Conservation (phyloP, 2,888 invertebrate genomes). For the Phanerotoma sp. region DNA sequence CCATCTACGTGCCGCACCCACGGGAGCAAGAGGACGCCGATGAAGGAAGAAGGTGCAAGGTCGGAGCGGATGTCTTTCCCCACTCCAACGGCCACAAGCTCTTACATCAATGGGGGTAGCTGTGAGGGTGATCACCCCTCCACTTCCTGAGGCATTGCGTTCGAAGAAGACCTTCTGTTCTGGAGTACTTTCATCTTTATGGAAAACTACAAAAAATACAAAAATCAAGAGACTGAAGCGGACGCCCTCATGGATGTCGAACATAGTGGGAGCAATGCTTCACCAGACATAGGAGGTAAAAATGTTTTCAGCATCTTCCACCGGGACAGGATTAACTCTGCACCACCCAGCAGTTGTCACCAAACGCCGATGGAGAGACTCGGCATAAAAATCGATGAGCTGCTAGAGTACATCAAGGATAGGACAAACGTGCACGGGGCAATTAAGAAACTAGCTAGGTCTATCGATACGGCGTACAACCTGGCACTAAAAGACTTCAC, state of each 20-base stretch:
- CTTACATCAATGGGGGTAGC: constrained; percentile 13
- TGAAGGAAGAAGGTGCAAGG: constrained; percentile 17
- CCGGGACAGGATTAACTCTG: not conserved
- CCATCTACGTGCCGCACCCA: constrained; percentile 21
- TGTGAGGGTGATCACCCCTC: constrained; percentile 18
- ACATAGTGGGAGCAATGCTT: not conserved
- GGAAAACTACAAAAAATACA: not conserved
- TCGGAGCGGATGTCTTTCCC: not conserved
- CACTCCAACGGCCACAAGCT: constrained; percentile 5
- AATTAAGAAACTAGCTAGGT: too few relatives aligned
- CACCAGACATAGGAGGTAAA: not conserved
- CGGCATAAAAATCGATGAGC: not conserved
- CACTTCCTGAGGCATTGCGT: constrained; percentile 15
- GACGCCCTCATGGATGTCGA: not conserved
- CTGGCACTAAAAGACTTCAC: too few relatives aligned
- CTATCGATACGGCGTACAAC: too few relatives aligned
- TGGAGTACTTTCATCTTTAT: constrained; percentile 3
- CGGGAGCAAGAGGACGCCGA: constrained; percentile 19
- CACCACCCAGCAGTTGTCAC: not conserved
- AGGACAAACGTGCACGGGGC: not conserved
- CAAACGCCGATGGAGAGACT: not conserved
- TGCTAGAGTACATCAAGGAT: not conserved
- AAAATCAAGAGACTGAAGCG: not conserved
- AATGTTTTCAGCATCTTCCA: too few relatives aligned
- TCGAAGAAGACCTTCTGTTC: constrained; percentile 14